Conservation (phyloP, 2,113 vertebrate genomes). For the Entomyzon cyanotis region DNA sequence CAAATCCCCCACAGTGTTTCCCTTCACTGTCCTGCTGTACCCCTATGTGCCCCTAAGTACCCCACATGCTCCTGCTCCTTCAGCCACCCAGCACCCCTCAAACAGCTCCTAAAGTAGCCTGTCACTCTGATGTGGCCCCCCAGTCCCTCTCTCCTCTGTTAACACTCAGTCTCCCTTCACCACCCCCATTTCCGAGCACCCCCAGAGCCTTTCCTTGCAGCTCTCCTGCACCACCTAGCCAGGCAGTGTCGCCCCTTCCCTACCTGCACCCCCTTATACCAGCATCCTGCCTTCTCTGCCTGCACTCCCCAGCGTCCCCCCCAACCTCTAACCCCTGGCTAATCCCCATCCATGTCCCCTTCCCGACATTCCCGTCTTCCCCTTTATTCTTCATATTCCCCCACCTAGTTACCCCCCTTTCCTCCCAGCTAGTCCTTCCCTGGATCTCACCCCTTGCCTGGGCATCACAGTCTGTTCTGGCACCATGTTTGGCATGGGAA, state of each 20-base stretch:
- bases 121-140: neutral
- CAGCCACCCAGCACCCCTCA: neutral
- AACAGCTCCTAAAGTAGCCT: neutral
- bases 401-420: neutral
- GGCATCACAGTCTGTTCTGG: neutral
- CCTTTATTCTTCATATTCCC: neutral
- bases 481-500: neutral
- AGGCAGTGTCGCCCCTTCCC: neutral
- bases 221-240: neutral
- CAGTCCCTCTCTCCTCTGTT: neutral
- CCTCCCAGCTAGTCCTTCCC: neutral
- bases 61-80: neutral
- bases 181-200: neutral
- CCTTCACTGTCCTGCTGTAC: neutral
- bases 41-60: neutral
- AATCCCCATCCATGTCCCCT: fast-evolving
- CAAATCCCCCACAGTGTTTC: no score
- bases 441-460: neutral
- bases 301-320: neutral
- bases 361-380: neutral
- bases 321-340: neutral
- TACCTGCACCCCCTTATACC: neutral
- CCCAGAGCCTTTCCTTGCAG: neutral
- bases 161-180: neutral
- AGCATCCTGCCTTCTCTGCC: neutral